Evolutionary conservation across 2,888 invertebrate genomes (phyloP), one percentile per base, ranked within the genome.

Genomic region (Xestia ashworthii): DNA sequence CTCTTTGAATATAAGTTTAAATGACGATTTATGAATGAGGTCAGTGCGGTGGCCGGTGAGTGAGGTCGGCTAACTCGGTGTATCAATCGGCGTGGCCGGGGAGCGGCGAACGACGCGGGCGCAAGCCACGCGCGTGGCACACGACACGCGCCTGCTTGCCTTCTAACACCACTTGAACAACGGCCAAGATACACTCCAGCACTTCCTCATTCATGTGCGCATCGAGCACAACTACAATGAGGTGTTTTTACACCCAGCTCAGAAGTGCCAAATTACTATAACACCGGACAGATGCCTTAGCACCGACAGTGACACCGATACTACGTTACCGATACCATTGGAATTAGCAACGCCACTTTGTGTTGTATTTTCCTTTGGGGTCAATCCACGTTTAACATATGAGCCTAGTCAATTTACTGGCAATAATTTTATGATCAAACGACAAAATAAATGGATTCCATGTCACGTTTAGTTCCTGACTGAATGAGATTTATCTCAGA

Each of bases 11-110:
- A 92, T 92, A 92, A 93, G 92, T 93, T 94, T 95, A 94, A 95
- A 95, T 95, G 94, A 94, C 91, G 92, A 96, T 96, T 96, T 96
- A 96, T 95, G 95, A 95, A 95, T 95, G 95, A 95, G 96, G 96
- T 96, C 96, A 95, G 91, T 91, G 92, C 91, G 93, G 93, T 82
- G 83, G 82, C 80, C 82, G 80, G 83, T 92, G 91, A 94, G 92
- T 90, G 93, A 92, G 95, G 95, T 94, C 93, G 91, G 89, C 89
- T 91, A 91, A 92, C 93, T 92, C 91, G 88, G 91, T 89, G 91
- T 91, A 93, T 92, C 92, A 92, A 91, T 92, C 91, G 88, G 89
- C 88, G 88, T 84, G 64, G 53, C 79, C 68, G 75, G 69, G 78
- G 62, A 80, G 60, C 71, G 53, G 62, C 44, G 65, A 32, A 41